Base-by-base conservation (phyloP, 2,113 vertebrate species). In the Odontophorus gujanensis region DNA sequence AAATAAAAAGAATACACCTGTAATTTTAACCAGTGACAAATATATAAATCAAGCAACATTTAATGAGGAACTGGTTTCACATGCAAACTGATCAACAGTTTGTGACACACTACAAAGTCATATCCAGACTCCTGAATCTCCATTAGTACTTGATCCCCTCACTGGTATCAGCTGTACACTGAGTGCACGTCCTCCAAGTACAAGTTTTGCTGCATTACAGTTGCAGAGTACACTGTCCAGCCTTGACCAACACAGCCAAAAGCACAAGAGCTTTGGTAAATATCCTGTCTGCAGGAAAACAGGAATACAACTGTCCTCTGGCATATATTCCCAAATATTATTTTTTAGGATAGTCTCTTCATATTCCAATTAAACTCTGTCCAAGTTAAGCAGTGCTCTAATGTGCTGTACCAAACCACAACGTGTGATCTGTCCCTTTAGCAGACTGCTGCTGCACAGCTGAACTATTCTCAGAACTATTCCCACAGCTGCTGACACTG, bases 401-500 rank as follows among this genome's bases (percentile, higher is more conserved):
- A 85, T 5, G 0, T 57, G 92, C 58, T 66, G 76, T 80, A 90
- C 79, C 94, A 94, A 95, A 89, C 91, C 10, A 94, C 53, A 93
- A 57, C 43, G 66, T 89, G 92, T 85, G 66, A 91, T 89, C 90
- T 95, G 58, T 78, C 77, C 75, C 90, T 93, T 89, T 89, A 75
- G 94, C 45, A 91, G 80, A 34, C 48, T 91, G 92, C 90, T 93
- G 94, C 75, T 87, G 92, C 85, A 90, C 38, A 92, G 81, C 78
- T 85, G 68, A 96, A 96, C 92, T 96, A 91, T 58, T 81, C 85
- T 89, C 87, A 95, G 87, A 94, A 93, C 85, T 91, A 94, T 34
- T 94, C 71, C 81, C 81, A 93, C 85, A 89, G 87, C 85, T 89
- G 91, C 85, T 91, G 90, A 96, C 85, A 94, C 55, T 81, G 78